A percentile compares a stretch with the other conserved stretches of the same genome.
These are phyloP conservation scores for Enteromius argenteus DNA, from an alignment of 2,797 vertebrate species.

Conservation along the genomic window DNA sequence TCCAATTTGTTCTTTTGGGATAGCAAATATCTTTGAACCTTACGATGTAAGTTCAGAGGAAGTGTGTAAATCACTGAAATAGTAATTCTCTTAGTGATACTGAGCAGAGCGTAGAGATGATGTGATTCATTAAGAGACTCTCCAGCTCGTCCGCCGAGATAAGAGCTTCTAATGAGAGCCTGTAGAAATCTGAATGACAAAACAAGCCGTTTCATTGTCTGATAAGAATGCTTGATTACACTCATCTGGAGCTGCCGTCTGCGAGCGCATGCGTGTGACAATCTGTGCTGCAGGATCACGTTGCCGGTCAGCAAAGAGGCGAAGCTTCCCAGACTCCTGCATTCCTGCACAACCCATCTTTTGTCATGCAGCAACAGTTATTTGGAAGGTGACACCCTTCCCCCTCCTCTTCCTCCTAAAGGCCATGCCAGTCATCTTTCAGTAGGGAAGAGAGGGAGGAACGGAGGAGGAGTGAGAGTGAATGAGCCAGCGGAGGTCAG, in stretches of 20 bases:
- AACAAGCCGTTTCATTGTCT: slow-evolving; percentile 39
- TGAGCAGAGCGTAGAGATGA: neutral
- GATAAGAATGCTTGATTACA: slow-evolving; percentile 55
- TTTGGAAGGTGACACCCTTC: slow-evolving; percentile 51
- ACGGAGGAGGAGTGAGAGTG: slow-evolving; percentile 8
- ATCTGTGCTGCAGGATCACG: slow-evolving; percentile 7
- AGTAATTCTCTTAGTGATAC: neutral
- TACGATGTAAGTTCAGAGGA: neutral
- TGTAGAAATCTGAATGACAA: slow-evolving; percentile 54
- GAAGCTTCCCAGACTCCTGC: slow-evolving; percentile 45
- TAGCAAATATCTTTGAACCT: neutral
- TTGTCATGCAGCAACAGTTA: slow-evolving; percentile 54
- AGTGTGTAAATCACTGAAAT: neutral
- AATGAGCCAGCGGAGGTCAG: neutral
- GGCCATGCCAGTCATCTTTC: slow-evolving; percentile 27
- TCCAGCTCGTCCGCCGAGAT: slow-evolving; percentile 32
- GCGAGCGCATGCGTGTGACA: neutral
- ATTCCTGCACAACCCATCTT: slow-evolving; percentile 52
- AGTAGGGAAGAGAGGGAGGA: slow-evolving; percentile 4
- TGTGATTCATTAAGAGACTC: slow-evolving; percentile 30
- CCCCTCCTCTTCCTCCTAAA: neutral
- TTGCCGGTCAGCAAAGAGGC: slow-evolving; percentile 25
- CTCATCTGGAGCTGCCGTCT: slow-evolving; percentile 30
- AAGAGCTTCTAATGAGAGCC: slow-evolving; percentile 52
- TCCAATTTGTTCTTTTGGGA: slow-evolving; percentile 3